Evolutionary conservation across 1,140 invertebrate genomes (phyloP).

Genomic region (Samia ricini): DNA sequence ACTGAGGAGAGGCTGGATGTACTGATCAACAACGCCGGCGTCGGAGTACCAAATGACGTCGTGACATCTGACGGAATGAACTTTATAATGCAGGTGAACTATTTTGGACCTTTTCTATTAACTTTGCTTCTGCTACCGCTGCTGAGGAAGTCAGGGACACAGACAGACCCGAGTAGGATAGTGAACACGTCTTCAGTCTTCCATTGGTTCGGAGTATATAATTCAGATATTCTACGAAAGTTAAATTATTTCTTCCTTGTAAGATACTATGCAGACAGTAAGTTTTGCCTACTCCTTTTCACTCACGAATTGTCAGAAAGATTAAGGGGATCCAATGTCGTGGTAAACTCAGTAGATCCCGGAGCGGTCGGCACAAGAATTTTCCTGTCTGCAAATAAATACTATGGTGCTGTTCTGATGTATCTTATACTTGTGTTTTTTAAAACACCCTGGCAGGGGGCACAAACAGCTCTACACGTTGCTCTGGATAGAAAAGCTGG

Average conservation of each 20-base stretch:
- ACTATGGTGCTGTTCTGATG: conserved; percentile 14
- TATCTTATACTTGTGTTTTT: conserved; percentile 19
- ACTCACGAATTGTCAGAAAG: conserved; percentile 78
- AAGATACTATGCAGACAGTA: conserved; percentile 78
- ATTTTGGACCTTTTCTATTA: conserved; percentile 85
- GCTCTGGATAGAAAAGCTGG: conserved; percentile 42
- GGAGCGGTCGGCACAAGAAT: conserved; percentile 79
- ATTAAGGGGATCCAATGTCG: conserved; percentile 77
- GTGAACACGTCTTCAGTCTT: conserved; percentile 83
- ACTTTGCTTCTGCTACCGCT: conserved; percentile 82
- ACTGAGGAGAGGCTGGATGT: conserved; percentile 79
- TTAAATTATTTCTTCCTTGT: conserved; percentile 69
- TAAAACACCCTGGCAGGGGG: conserved; percentile 43
- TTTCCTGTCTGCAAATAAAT: conserved; percentile 14
- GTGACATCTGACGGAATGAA: conserved; percentile 83
- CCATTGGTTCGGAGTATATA: conserved; percentile 78
- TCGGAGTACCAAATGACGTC: conserved; percentile 65
- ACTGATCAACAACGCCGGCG: conserved; percentile 86
- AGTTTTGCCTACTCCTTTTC: conserved; percentile 83
- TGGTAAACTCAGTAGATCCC: conserved; percentile 78
- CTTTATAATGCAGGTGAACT: conserved; percentile 81
- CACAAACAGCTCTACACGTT: conserved; percentile 47
- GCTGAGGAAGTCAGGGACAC: conserved; percentile 61
- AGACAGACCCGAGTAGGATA: conserved; percentile 78
- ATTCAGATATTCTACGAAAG: conserved; percentile 8